These are phyloP conservation scores for Neodontobutis hainanensis DNA, from an alignment of 2,113 vertebrate species.

Conservation along the genomic window DNA sequence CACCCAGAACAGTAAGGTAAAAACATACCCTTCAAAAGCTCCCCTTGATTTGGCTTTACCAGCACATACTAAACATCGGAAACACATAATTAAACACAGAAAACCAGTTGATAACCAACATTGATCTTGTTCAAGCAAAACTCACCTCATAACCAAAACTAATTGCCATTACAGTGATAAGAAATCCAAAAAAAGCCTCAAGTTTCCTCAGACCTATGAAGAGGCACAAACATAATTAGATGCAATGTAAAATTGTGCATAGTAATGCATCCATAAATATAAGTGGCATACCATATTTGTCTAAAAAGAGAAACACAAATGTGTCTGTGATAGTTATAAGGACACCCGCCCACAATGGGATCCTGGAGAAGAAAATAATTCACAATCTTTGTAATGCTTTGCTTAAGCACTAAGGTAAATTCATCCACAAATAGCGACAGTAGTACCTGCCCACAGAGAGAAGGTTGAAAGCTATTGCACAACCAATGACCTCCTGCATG, in stretches of 20 bases:
- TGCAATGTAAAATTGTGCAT: no score
- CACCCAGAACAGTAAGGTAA: conserved; percentile 87
- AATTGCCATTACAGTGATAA: conserved; percentile 94
- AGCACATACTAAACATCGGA: conserved; percentile 82
- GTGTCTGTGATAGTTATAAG: conserved; percentile 96
- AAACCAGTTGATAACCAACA: not conserved
- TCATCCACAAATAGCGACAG: not conserved
- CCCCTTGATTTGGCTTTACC: conserved; percentile 84
- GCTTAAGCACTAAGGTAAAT: not conserved
- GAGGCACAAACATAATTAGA: not conserved
- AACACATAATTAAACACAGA: not conserved
- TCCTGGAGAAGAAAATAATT: conserved; percentile 68
- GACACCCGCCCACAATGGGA: conserved; percentile 95
- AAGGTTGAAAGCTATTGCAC: conserved; percentile 94
- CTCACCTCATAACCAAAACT: conserved; percentile 95
- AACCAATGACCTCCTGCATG: conserved; percentile 99
- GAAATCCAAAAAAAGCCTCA: conserved; percentile 92
- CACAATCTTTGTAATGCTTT: not conserved
- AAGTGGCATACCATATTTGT: conserved; percentile 88
- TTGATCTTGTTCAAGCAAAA: not conserved
- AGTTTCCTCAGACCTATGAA: conserved; percentile 88
- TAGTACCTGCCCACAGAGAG: conserved; percentile 86
- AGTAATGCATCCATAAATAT: not conserved
- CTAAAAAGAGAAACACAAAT: conserved; percentile 93
- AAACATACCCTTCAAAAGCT: conserved; percentile 90